Base-by-base conservation (phyloP, 2,888 invertebrate genomes). In the Pardosa pseudoannulata region DNA sequence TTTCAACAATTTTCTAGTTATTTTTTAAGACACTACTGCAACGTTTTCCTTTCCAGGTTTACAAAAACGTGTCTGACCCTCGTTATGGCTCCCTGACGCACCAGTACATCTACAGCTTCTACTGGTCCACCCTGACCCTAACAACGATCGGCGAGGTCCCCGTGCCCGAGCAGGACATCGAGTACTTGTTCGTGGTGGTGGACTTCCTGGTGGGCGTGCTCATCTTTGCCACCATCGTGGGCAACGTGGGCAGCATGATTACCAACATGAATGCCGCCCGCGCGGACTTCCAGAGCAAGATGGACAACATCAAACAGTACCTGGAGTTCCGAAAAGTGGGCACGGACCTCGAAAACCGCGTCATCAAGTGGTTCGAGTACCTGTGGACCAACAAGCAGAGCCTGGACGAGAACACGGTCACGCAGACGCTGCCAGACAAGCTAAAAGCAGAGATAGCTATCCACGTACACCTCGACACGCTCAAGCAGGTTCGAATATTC, bases 161-260 rank as follows among this genome's bases (percentile, higher is more conserved):
- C 23, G 96, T 96, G 90, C 98, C 98, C 0, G 96, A 96, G 92
- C 95, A 95, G 90, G 97, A 98, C 91, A 94, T 95, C 0, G 98
- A 98, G 92, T 98, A 96, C 92, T 92, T 97, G 50, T 98, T 98
- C 92, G 97, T 98, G 23, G 97, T 97, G 0, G 94, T 96, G 0
- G 97, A 98, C 91, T 97, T 97, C 91, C 93, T 98, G 87, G 96
- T 97, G 50, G 98, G 98, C 1, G 98, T 98, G 0, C 93, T 98
- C 80, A 98, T 98, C 90, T 98, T 98, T 91, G 98, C 98, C 76
- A 98, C 98, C 41, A 98, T 98, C 90, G 98, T 98, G 78, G 98
- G 98, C 90, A 95, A 97, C 91, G 96, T 97, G 89, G 98, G 98
- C 88, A 96, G 96, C 87, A 93, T 93, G 93, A 93, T 94, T 72